Evolutionary conservation across 2,797 vertebrate species (phyloP).

Genomic region (Stomatorhinus walkeri): DNA sequence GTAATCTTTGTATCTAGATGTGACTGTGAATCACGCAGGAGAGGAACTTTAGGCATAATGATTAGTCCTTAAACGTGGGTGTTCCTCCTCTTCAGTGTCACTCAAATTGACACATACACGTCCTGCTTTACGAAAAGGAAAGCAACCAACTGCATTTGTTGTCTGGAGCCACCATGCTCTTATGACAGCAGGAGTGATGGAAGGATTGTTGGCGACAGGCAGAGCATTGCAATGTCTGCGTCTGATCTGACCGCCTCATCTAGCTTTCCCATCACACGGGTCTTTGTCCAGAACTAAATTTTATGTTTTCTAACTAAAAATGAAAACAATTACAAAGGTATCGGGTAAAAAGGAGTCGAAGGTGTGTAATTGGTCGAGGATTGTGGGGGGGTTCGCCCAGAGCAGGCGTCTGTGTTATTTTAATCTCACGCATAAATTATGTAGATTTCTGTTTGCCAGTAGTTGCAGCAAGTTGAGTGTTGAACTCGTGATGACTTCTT

Average conservation of each 20-base stretch:
- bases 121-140: not conserved
- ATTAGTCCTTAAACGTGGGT: not conserved
- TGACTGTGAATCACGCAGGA: not conserved
- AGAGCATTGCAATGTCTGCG: too few species aligned
- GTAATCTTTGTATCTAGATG: not conserved
- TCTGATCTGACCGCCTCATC: not conserved
- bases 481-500: constrained; percentile 66
- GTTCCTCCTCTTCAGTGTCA: constrained; percentile 1
- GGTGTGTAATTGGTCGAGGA: constrained; percentile 51
- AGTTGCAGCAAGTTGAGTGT: constrained; percentile 57
- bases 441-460: constrained; percentile 54
- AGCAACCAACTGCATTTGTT: not conserved
- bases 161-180: not conserved
- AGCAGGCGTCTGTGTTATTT: constrained; percentile 46
- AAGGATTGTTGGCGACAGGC: not conserved
- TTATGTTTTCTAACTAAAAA: constrained; percentile 43
- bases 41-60: not conserved
- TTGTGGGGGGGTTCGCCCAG: constrained; percentile 36
- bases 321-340: constrained; percentile 57
- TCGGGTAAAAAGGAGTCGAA: constrained; percentile 33
- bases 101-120: not conserved
- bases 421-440: constrained; percentile 66
- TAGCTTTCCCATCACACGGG: not conserved
- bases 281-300: not conserved
- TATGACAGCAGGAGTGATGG: not conserved